Percentiles rank a stretch among this genome's conserved stretches.
phyloP scores from a whole-genome alignment of 35 echinoderm and acorn worm species.

The Apostichopus californicus region DNA sequence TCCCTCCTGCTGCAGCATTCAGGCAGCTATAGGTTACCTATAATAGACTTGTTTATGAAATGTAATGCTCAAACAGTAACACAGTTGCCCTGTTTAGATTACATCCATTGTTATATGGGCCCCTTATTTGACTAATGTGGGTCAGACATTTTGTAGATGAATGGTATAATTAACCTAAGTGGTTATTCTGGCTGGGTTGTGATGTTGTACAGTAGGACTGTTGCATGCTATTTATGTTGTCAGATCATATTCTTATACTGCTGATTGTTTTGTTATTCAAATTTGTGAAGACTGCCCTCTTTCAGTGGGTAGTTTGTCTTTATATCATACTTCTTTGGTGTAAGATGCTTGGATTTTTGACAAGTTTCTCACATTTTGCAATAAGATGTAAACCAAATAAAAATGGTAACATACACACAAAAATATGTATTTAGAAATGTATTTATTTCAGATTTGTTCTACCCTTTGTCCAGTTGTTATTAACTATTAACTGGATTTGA shows the following conservation, averaged over 20 bases:
- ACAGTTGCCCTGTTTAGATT: background rate
- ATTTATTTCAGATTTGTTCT: background rate
- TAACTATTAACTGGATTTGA: too few relatives aligned
- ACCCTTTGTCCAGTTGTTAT: too few relatives aligned
- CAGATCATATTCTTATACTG: slow-evolving; percentile 39
- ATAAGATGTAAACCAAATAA: slow-evolving; percentile 40
- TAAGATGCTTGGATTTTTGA: slow-evolving; percentile 15
- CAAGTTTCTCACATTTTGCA: slow-evolving; percentile 44
- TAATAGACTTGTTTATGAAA: background rate
- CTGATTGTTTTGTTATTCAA: background rate
- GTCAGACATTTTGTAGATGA: background rate
- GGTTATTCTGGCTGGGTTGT: too few relatives aligned
- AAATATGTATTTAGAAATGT: background rate
- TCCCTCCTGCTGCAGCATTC: background rate
- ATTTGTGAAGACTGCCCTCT: slow-evolving; percentile 32
- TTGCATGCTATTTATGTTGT: slow-evolving; percentile 5
- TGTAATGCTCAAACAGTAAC: background rate
- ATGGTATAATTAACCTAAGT: too few relatives aligned
- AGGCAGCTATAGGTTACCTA: background rate
- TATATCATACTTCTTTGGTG: background rate
- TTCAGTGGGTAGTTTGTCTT: background rate
- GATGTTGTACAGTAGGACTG: background rate
- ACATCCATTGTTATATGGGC: background rate
- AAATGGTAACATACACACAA: background rate
- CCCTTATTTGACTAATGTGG: background rate